Evolutionary conservation across 2,113 vertebrate genomes (phyloP).

Genomic region (Platysteira castanea): DNA sequence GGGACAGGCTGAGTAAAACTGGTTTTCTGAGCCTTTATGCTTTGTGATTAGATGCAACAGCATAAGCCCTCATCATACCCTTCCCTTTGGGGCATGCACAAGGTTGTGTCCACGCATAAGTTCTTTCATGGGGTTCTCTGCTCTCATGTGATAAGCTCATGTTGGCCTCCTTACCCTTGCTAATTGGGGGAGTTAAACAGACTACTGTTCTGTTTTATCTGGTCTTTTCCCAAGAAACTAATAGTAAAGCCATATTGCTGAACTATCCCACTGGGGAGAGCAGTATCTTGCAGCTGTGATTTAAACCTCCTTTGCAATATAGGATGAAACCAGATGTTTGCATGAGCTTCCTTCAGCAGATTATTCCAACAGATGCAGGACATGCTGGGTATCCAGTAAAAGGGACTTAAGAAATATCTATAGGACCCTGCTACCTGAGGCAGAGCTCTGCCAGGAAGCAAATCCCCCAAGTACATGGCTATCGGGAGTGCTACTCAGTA

Average conservation of each 20-base stretch:
- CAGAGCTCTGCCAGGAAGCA: background rate
- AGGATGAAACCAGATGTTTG: background rate
- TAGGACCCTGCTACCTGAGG: background rate
- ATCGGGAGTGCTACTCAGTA: background rate
- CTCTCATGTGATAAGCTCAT: background rate
- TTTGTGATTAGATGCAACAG: background rate
- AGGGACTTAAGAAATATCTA: background rate
- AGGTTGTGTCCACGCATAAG: no score
- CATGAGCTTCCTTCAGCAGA: background rate
- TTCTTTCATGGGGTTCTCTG: background rate
- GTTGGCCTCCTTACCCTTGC: background rate
- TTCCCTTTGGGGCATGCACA: background rate
- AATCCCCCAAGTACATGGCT: background rate
- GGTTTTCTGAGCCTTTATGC: background rate
- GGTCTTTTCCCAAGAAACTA: background rate
- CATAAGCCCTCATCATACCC: background rate
- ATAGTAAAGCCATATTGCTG: background rate
- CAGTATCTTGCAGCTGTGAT: background rate
- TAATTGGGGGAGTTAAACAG: background rate
- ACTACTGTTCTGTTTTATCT: background rate
- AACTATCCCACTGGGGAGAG: background rate
- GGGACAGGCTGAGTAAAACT: background rate
- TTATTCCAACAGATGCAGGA: background rate
- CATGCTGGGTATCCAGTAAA: background rate
- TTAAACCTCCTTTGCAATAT: background rate